phyloP scores from a whole-genome alignment of 2,113 vertebrate species.

The Nicator chloris region DNA sequence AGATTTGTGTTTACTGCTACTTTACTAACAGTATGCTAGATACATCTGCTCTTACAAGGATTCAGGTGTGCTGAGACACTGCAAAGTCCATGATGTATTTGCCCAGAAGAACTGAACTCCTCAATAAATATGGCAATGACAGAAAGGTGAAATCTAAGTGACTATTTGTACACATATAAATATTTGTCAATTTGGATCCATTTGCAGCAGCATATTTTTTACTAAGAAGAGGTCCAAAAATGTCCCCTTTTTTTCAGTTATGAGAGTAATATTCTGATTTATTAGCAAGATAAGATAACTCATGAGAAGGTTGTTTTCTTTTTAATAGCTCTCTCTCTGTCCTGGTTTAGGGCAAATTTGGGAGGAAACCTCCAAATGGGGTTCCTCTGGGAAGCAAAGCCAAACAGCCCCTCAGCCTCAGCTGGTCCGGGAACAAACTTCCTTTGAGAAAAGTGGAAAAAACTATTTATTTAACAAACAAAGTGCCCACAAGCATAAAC shows the following conservation, averaged over 20 bases:
- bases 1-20: neutral
- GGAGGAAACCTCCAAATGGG: no score
- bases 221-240: neutral
- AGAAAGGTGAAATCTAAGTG: neutral
- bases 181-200: neutral
- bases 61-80: neutral
- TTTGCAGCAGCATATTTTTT: neutral
- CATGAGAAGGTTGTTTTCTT: neutral
- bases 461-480: no score
- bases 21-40: neutral
- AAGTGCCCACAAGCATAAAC: no score
- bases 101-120: neutral
- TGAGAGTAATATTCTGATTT: neutral
- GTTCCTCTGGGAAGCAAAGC: no score
- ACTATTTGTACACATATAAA: neutral
- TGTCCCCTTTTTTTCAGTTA: neutral
- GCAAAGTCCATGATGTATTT: neutral
- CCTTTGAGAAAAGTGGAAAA: no score
- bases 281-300: neutral
- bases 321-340: neutral
- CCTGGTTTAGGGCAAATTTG: no score
- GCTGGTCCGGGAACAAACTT: no score
- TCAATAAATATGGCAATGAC: neutral
- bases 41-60: accelerated
- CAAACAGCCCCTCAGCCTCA: no score